Evolutionary conservation across 1,140 invertebrate species (phyloP), one percentile per base, ranked within the genome.

Genomic region (Rhopalosiphum maidis): DNA sequence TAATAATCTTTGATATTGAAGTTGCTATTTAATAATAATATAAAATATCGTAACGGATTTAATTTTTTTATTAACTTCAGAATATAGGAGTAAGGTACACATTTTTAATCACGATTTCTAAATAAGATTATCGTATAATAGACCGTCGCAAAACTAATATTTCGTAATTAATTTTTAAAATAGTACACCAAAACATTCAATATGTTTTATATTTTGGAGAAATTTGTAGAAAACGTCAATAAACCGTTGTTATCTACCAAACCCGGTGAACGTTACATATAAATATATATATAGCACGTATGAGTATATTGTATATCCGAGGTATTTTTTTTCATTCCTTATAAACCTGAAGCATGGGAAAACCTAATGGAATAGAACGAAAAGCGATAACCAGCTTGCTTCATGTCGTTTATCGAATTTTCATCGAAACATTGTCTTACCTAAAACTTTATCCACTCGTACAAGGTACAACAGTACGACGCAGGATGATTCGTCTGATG

Each of bases 281-380:
- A 23, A n/a, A 87, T 35, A 35, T 41, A 48, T 88, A 48, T 35
- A 51, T 21, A 88, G 51, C 15, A 22, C 18, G n/a, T 88, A 35
- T 18, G 83, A 43, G 37, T 88, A 51, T 48, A 88, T 51, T 51
- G 30, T 48, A n/a, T 35, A 51, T 2, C 15, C 15, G 3, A 55
- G 51, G 43, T 55, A 55, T 90, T 51, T 90, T 90, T 90, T 89
- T 37, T 90, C 41, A 11, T 54, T 90, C 22, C 48, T 35, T 55
- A 21, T 46, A 51, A 88, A 88, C n/a, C 25, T 90, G 22, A 37
- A 55, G 9, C 7, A 37, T 2, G 23, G 15, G 35, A 41, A 90
- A 90, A 90, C 51, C 54, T 90, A 90, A 90, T 90, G 54, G 51
- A 55, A 60, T 90, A 90, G 88, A 90, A 90, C 25, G 88, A 60